Evolutionary conservation across 2,888 invertebrate species (phyloP), one percentile per base, ranked within the genome.

Genomic region (Polyommatus iphigenia): DNA sequence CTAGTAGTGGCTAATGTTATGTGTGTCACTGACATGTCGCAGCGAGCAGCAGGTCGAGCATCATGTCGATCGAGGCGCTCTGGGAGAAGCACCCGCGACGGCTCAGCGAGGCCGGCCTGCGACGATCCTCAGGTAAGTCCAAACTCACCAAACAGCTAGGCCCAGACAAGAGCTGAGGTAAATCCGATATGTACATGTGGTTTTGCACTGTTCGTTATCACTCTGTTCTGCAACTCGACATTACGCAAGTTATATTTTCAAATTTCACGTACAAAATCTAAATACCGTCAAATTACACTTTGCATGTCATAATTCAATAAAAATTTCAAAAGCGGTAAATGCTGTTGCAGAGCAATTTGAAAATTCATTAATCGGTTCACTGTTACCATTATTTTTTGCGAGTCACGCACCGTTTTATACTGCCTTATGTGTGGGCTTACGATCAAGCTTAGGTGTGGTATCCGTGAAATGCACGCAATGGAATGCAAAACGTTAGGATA

Each of bases 21-120:
- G 88, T 90, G 91, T 91, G 89, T 89, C 90, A 91, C 91, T 91
- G 90, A 85, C 92, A 89, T 91, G 89, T 88, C 87, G 87, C 91
- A 92, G 93, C 93, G 85, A 90, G 92, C 93, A 95, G 95, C 92
- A 92, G 95, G 83, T 91, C 93, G 93, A 95, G 95, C 91, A 92
- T 94, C 87, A 95, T 95, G 86, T 95, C 96, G 84, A 95, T 96
- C 95, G 97, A 97, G 90, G 95, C 95, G 85, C 95, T 96, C 79
- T 96, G 96, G 96, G 96, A 96, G 90, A 95, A 95, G 88, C 96
- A 96, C 86, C 95, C 96, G 83, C 95, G 96, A 85, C 95, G 96
- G 88, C 95, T 96, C 87, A 96, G 96, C 92, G 97, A 97, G 93
- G 96, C 97, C 85, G 96, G 96, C 87, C 95, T 96, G 83, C 95